Evolutionary conservation across 2,888 invertebrate species (phyloP).

Genomic region (Eucriotettix oculatus): DNA sequence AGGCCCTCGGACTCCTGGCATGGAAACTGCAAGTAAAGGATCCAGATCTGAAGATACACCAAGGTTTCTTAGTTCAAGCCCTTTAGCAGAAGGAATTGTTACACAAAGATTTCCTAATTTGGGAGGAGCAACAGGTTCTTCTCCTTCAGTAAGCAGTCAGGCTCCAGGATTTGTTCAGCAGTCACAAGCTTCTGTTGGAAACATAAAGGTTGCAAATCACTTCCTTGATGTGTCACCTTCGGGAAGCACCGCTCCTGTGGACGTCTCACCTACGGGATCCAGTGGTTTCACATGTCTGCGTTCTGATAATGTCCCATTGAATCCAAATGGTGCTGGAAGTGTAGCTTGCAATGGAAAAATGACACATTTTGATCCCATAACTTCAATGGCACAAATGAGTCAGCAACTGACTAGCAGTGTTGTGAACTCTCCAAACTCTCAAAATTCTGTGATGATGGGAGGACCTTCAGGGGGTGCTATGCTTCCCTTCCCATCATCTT

Average conservation of each 20-base stretch:
- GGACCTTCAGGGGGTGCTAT: slow-evolving; percentile 19
- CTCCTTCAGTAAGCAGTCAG: slow-evolving; percentile 10
- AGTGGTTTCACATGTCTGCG: slow-evolving; percentile 7
- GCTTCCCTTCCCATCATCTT: slow-evolving; percentile 36
- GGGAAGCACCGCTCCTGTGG: slow-evolving; percentile 26
- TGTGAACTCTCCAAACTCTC: slow-evolving; percentile 36
- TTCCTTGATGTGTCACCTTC: slow-evolving; percentile 15
- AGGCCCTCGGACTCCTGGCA: slow-evolving; percentile 13
- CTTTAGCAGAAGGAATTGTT: slow-evolving; percentile 24
- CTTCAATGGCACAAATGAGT: slow-evolving; percentile 87
- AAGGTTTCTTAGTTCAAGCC: slow-evolving; percentile 20
- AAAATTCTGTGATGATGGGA: slow-evolving; percentile 13
- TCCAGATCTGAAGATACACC: slow-evolving; percentile 16
- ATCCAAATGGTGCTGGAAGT: slow-evolving; percentile 41
- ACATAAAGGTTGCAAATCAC: slow-evolving; percentile 11
- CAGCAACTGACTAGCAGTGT: slow-evolving; percentile 74
- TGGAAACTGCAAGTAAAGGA: slow-evolving; percentile 11
- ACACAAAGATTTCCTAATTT: slow-evolving; percentile 19
- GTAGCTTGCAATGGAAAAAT: slow-evolving; percentile 22
- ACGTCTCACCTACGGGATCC: slow-evolving; percentile 26
- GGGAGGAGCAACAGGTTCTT: slow-evolving; percentile 10
- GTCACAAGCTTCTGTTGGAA: slow-evolving; percentile 6
- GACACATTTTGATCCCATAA: slow-evolving; percentile 78
- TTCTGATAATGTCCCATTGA: slow-evolving; percentile 33
- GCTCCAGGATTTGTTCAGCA: slow-evolving; percentile 10